These are phyloP conservation scores for Cnemophilus loriae DNA, from an alignment of 2,113 vertebrate species.

Conservation along the genomic window DNA sequence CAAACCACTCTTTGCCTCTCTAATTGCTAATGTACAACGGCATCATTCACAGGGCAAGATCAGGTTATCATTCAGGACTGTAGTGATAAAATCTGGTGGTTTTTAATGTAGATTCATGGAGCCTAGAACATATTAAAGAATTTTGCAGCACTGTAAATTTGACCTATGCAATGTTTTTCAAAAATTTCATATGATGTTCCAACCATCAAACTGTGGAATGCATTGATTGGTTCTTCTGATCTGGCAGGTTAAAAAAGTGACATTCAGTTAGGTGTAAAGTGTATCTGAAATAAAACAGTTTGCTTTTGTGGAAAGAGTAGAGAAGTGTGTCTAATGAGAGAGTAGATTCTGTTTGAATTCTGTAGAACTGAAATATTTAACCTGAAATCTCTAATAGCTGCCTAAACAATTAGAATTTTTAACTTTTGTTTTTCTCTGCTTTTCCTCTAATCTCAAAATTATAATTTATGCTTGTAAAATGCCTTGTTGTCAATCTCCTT, in stretches of 20 bases:
- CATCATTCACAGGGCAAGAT: background rate
- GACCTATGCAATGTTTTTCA: background rate
- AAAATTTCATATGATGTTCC: background rate
- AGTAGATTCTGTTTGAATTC: background rate
- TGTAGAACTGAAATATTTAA: background rate
- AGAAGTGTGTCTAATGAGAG: background rate
- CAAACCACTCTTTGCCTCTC: background rate
- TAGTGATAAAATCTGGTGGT: background rate
- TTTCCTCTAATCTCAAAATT: background rate
- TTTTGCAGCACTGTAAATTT: background rate
- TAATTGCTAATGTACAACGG: background rate
- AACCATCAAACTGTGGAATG: background rate
- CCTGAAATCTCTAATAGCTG: background rate
- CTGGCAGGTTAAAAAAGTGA: background rate
- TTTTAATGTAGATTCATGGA: background rate
- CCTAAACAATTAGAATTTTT: background rate
- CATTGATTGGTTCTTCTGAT: background rate
- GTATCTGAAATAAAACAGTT: background rate
- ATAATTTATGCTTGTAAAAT: background rate
- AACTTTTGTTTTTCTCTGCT: background rate
- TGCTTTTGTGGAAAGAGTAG: background rate
- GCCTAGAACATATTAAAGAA: background rate
- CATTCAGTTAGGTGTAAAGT: background rate
- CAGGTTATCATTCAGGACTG: background rate
- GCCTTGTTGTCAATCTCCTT: background rate